Evolutionary conservation across 2,113 vertebrate genomes (phyloP).

Genomic region (Pipra filicauda): DNA sequence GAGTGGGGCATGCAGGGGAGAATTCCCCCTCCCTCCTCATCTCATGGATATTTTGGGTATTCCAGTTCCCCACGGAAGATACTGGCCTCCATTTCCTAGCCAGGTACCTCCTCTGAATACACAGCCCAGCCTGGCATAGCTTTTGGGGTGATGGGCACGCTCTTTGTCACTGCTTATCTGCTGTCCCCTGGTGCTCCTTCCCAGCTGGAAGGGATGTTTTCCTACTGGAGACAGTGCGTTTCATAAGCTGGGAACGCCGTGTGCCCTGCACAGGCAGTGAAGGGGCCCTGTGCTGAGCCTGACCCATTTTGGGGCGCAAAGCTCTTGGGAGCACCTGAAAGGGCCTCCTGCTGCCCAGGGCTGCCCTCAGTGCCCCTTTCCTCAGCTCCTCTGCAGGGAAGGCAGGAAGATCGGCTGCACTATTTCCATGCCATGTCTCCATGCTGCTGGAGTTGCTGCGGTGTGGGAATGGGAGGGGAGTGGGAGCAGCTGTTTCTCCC

Average conservation of each 20-base stretch:
- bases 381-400: background rate
- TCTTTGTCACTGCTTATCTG: background rate
- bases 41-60: background rate
- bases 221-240: background rate
- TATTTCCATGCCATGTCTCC: background rate
- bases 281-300: background rate
- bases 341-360: background rate
- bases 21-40: background rate
- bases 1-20: background rate
- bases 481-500: conserved; percentile 25
- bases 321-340: conserved; percentile 35
- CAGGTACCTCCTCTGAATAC: background rate
- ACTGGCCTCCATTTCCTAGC: conserved; percentile 15
- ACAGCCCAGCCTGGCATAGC: background rate
- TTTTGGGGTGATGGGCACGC: background rate
- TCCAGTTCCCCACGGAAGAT: background rate
- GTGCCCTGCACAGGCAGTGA: background rate
- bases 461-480: background rate
- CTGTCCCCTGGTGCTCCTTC: background rate
- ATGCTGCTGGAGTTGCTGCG: background rate
- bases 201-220: background rate
- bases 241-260: background rate
- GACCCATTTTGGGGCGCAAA: conserved; percentile 44
- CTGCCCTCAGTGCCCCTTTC: background rate
- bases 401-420: background rate